Evolutionary conservation across 2,888 invertebrate genomes (phyloP).

Genomic region (Lasioglossum leucozonium): DNA sequence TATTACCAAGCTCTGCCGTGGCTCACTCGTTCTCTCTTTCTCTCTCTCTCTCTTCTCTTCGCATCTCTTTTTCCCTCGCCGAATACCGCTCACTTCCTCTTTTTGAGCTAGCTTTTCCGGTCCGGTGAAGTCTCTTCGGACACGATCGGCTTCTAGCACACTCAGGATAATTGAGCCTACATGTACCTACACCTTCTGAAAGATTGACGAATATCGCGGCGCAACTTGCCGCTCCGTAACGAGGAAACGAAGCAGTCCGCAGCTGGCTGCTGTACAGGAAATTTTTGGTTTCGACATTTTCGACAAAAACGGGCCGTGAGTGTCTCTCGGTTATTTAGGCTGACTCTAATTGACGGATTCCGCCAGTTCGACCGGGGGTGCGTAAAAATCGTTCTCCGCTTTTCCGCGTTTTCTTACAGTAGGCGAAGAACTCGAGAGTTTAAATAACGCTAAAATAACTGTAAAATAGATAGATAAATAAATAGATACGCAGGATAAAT

Average conservation of each 20-base stretch:
- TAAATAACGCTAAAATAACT: no score
- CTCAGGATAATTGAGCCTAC: slow-evolving; percentile 54
- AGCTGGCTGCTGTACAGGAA: background rate
- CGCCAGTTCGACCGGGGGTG: background rate
- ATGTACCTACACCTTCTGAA: slow-evolving; percentile 30
- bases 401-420: background rate
- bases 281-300: background rate
- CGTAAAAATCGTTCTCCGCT: background rate
- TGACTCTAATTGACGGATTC: background rate
- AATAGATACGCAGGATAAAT: no score
- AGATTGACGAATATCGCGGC: slow-evolving; percentile 20
- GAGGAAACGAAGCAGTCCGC: slow-evolving; percentile 5
- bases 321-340: background rate
- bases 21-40: background rate
- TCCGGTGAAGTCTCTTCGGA: slow-evolving; percentile 34
- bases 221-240: background rate
- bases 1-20: slow-evolving; percentile 47
- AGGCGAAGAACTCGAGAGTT: background rate
- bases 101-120: slow-evolving; percentile 31
- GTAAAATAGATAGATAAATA: no score
- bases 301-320: background rate
- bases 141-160: slow-evolving; percentile 30
- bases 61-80: background rate
- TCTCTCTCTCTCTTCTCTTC: background rate
- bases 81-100: background rate